These are phyloP conservation scores for Achlya flavicornis DNA, from an alignment of 2,888 invertebrate species.

Conservation along the genomic window DNA sequence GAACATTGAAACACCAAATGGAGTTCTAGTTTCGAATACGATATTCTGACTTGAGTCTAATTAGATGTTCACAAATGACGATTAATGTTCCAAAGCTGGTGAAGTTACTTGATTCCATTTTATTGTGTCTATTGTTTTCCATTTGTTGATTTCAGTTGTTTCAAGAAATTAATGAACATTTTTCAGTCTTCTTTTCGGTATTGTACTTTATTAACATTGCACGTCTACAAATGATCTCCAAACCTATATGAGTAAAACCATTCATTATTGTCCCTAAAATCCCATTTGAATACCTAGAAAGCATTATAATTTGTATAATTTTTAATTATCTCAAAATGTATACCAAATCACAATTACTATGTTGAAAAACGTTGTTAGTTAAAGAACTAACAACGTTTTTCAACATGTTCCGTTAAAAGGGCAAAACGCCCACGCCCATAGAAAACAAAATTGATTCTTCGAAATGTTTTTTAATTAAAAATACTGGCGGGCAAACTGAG, in stretches of 20 bases:
- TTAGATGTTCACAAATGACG: conserved; percentile 30
- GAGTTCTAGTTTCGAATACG: conserved; percentile 26
- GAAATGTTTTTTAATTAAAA: conserved; percentile 62
- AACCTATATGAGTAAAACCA: too few relatives aligned
- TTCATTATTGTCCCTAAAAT: too few relatives aligned
- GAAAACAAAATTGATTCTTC: conserved; percentile 30
- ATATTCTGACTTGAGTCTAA: conserved; percentile 25
- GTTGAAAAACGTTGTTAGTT: too few relatives aligned
- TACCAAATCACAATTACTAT: too few relatives aligned
- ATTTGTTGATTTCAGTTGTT: background rate
- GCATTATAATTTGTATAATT: too few relatives aligned
- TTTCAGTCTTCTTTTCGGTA: too few relatives aligned
- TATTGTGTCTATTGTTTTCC: background rate
- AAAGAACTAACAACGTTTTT: background rate
- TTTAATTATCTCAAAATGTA: too few relatives aligned
- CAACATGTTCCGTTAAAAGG: background rate
- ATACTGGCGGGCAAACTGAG: conserved; percentile 47
- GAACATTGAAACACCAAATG: conserved; percentile 33
- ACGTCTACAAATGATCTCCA: too few relatives aligned
- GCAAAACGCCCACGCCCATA: conserved; percentile 15
- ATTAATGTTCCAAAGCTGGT: conserved; percentile 15
- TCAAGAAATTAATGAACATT: too few relatives aligned
- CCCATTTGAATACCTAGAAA: too few relatives aligned
- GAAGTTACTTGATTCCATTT: background rate
- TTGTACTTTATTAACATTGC: too few relatives aligned